These are phyloP conservation scores for Hydrolagus affinis DNA, from an alignment of 2,113 vertebrate genomes.

Conservation along the genomic window DNA sequence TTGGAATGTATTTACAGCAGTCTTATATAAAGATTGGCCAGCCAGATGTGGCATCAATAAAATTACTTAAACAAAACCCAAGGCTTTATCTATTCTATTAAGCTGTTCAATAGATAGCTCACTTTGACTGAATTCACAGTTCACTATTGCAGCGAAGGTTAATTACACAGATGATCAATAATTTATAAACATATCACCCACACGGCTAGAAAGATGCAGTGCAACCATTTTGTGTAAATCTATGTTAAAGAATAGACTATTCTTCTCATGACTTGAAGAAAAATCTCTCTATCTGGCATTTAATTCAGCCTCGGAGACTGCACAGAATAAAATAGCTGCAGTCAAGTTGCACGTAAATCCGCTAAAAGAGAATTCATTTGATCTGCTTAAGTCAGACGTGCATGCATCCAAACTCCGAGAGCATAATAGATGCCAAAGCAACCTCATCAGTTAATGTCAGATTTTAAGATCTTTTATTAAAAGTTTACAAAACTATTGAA, in stretches of 20 bases:
- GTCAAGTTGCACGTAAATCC: not conserved
- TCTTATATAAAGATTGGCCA: constrained; percentile 14
- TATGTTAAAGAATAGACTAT: not conserved
- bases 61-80: constrained; percentile 18
- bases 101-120: constrained; percentile 19
- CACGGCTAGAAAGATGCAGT: constrained; percentile 4
- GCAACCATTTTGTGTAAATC: constrained; percentile 15
- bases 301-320: not conserved
- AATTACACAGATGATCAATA: constrained; percentile 30
- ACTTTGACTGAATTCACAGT: constrained; percentile 29
- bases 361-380: constrained; percentile 12
- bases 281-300: constrained; percentile 16
- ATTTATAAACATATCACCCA: constrained; percentile 25
- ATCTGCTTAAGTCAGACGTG: not conserved
- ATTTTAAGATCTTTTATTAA: not conserved
- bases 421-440: not conserved
- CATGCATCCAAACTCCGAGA: not conserved
- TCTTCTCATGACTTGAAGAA: constrained; percentile 12
- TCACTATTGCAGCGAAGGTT: constrained; percentile 26
- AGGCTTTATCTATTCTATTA: constrained; percentile 25
- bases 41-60: constrained; percentile 23
- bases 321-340: not conserved
- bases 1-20: not conserved
- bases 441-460: not conserved
- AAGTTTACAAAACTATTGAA: not conserved